These are phyloP conservation scores for Tenthredo scrophulariae DNA, from an alignment of 2,888 invertebrate species.

Conservation along the genomic window DNA sequence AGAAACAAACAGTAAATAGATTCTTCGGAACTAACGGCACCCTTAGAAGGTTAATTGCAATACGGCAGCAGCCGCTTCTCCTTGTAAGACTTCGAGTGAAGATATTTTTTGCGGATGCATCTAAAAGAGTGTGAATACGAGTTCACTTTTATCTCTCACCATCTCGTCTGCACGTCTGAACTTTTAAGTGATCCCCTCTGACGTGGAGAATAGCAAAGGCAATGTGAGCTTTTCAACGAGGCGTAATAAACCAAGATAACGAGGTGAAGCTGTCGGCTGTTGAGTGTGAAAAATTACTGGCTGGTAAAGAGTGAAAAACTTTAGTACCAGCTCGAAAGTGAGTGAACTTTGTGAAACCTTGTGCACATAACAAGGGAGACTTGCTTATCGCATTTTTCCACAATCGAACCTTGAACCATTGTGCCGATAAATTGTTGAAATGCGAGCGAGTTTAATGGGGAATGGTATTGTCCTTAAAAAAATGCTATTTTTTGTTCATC, in stretches of 20 bases:
- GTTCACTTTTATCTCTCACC: conserved; percentile 2
- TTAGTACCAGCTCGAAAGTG: neutral
- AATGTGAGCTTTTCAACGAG: conserved; percentile 37
- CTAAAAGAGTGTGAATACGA: neutral
- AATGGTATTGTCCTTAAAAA: neutral
- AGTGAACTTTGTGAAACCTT: neutral
- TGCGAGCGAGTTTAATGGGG: neutral
- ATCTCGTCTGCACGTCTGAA: neutral
- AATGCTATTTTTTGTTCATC: neutral
- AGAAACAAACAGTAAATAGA: neutral
- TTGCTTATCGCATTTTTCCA: conserved; percentile 1
- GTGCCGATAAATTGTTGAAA: neutral
- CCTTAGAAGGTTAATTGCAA: conserved; percentile 29
- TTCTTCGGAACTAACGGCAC: neutral
- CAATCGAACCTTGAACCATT: neutral
- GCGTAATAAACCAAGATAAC: conserved; percentile 46
- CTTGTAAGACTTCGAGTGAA: conserved; percentile 19
- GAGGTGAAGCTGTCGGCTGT: conserved; percentile 25
- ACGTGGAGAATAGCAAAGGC: conserved; percentile 34
- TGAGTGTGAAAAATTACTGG: conserved; percentile 29
- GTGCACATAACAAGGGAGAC: neutral
- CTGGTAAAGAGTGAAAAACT: conserved; percentile 35
- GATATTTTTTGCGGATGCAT: neutral
- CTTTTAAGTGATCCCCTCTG: conserved; percentile 36
- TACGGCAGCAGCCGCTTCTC: neutral